Percentiles rank a stretch among this genome's conserved stretches.
Conservation (phyloP, 2,888 invertebrate species). For the Parascotia fuliginaria region DNA sequence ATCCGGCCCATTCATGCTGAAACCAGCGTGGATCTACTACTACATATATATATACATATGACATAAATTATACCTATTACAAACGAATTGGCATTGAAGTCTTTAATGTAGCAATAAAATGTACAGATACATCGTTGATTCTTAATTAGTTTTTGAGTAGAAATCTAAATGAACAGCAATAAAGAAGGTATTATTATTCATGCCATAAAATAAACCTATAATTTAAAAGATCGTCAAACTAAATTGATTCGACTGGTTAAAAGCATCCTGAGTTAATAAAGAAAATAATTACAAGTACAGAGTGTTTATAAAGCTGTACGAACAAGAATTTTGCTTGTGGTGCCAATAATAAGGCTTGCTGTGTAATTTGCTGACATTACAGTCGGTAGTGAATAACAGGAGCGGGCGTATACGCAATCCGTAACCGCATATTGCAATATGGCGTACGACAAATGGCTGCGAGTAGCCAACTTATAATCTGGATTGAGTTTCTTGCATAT, state of each 20-base stretch:
- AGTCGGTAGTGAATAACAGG: slow-evolving; percentile 73
- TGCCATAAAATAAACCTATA: slow-evolving; percentile 27
- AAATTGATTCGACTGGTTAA: slow-evolving; percentile 18
- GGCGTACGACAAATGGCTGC: slow-evolving; percentile 74
- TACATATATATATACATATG: too few relatives aligned
- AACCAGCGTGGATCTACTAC: too few relatives aligned
- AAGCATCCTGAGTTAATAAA: slow-evolving; percentile 35
- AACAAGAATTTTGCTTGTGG: slow-evolving; percentile 49
- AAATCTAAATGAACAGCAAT: neutral
- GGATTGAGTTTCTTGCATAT: slow-evolving; percentile 74
- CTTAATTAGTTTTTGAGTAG: neutral
- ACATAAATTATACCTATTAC: too few relatives aligned
- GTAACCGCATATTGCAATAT: slow-evolving; percentile 59
- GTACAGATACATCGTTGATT: neutral
- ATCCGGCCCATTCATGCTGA: too few relatives aligned
- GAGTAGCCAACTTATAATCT: slow-evolving; percentile 67
- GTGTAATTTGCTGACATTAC: slow-evolving; percentile 80
- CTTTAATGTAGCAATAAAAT: too few relatives aligned
- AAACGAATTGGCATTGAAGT: too few relatives aligned
- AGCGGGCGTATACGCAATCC: slow-evolving; percentile 67
- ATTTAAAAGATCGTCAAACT: slow-evolving; percentile 27
- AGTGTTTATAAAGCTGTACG: slow-evolving; percentile 46
- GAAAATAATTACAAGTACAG: slow-evolving; percentile 42
- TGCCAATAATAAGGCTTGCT: slow-evolving; percentile 64
- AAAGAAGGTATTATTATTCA: slow-evolving; percentile 23